Evolutionary conservation across 2,797 vertebrate species (phyloP).

Genomic region (Taenioides sp.): DNA sequence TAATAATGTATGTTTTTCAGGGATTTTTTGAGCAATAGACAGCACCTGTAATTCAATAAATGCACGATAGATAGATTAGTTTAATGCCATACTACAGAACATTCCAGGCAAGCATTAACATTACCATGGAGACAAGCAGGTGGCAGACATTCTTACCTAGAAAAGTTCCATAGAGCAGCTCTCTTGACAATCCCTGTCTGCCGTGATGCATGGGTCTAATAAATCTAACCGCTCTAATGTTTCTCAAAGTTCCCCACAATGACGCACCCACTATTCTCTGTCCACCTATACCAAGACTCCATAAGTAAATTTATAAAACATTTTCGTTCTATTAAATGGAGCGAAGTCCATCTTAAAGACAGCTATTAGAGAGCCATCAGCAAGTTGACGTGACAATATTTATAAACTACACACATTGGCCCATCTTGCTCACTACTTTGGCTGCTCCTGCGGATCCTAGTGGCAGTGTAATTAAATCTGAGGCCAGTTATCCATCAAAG

Average conservation of each 20-base stretch:
- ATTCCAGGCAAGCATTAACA: neutral
- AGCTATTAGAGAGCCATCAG: slow-evolving; percentile 17
- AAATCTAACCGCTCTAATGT: slow-evolving; percentile 22
- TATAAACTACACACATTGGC: slow-evolving; percentile 40
- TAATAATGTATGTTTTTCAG: neutral
- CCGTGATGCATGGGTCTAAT: slow-evolving; percentile 3
- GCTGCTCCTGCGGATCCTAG: slow-evolving; percentile 33
- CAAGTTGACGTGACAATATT: slow-evolving; percentile 45
- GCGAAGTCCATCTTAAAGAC: slow-evolving; percentile 23
- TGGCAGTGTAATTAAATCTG: slow-evolving; percentile 61
- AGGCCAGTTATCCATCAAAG: slow-evolving; percentile 59
- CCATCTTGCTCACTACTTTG: slow-evolving; percentile 34
- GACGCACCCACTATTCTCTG: slow-evolving; percentile 13
- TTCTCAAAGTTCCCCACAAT: slow-evolving; percentile 28
- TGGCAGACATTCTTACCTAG: neutral
- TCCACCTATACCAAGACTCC: neutral
- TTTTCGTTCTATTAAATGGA: slow-evolving; percentile 16
- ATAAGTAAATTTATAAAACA: slow-evolving; percentile 39
- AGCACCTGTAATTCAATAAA: neutral
- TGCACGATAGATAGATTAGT: neutral
- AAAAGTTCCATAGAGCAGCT: neutral
- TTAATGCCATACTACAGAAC: neutral
- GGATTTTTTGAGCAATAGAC: neutral
- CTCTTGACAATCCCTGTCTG: slow-evolving; percentile 1
- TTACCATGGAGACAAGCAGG: neutral